A percentile compares a stretch with the other conserved stretches of the same genome.
phyloP scores from a whole-genome alignment of 2,113 vertebrate genomes.

The Gracilinanus agilis region DNA sequence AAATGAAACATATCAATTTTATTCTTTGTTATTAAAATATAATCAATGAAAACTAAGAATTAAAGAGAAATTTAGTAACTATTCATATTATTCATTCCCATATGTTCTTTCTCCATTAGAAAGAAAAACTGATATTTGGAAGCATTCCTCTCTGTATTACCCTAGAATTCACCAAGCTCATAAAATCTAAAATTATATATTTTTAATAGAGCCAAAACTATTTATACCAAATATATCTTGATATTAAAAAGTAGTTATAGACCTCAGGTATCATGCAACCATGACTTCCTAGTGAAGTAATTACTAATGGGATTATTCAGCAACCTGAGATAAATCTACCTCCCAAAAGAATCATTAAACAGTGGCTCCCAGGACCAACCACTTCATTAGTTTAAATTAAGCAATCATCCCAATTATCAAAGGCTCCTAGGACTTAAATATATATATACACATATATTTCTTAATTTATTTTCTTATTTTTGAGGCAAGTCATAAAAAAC shows the following conservation, averaged over 20 bases:
- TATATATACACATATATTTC: not conserved
- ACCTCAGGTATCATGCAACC: not conserved
- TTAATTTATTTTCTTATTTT: not conserved
- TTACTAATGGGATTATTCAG: not conserved
- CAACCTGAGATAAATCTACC: not conserved
- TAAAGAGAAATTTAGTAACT: not conserved
- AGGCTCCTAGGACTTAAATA: not conserved
- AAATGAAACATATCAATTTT: not conserved
- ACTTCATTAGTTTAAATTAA: not conserved
- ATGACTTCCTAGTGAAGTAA: not conserved
- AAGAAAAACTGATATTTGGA: not conserved
- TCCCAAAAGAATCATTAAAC: not conserved
- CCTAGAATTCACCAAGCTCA: not conserved
- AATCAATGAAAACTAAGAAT: not conserved
- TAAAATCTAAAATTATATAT: not conserved
- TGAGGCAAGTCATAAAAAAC: not conserved
- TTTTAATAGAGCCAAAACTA: not conserved
- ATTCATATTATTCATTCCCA: not conserved
- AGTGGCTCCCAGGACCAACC: not conserved
- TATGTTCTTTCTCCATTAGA: not conserved
- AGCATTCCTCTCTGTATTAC: not conserved
- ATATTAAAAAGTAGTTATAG: not conserved
- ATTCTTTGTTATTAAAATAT: not conserved
- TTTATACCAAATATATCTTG: not conserved
- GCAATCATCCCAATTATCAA: conserved; percentile 7